Percentiles rank a stretch among this genome's conserved stretches.
phyloP scores from a whole-genome alignment of 2,113 vertebrate genomes.

The Ictalurus punctatus region DNA sequence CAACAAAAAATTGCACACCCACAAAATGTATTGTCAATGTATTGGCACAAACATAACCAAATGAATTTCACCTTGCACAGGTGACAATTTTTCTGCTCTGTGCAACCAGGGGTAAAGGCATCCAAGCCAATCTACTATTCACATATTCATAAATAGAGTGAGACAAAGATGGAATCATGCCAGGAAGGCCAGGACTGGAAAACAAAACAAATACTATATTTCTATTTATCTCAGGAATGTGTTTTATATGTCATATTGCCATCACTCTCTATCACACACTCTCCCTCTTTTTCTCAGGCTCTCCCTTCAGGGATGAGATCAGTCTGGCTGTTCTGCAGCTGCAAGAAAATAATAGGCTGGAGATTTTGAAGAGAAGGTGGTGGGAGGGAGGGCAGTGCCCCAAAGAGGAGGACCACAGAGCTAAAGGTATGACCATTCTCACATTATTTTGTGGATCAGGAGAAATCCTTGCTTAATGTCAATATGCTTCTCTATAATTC shows the following conservation, averaged over 20 bases:
- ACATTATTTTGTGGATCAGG: neutral
- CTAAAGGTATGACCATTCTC: conserved; percentile 74
- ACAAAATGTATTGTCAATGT: neutral
- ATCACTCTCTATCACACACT: conserved; percentile 26
- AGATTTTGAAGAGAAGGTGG: conserved; percentile 90
- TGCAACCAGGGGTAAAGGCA: neutral
- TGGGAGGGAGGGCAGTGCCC: conserved; percentile 89
- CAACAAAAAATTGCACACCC: neutral
- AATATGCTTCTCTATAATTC: neutral
- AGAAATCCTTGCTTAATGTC: neutral
- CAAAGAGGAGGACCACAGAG: conserved; percentile 87
- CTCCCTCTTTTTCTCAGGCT: conserved; percentile 69
- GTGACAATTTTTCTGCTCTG: neutral
- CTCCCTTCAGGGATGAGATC: conserved; percentile 87
- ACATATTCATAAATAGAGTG: neutral
- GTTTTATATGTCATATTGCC: neutral
- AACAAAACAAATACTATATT: neutral
- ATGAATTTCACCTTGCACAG: neutral
- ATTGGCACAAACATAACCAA: neutral
- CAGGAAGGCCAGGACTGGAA: neutral
- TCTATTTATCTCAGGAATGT: conserved; percentile 2
- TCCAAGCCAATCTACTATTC: neutral
- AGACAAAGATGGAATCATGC: neutral
- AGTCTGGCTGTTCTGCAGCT: conserved; percentile 86
- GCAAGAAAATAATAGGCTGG: conserved; percentile 88